A percentile compares a stretch with the other conserved stretches of the same genome.
Evolutionary conservation across 2,797 vertebrate genomes (phyloP).

Genomic region (Gallinago nigripennis): DNA sequence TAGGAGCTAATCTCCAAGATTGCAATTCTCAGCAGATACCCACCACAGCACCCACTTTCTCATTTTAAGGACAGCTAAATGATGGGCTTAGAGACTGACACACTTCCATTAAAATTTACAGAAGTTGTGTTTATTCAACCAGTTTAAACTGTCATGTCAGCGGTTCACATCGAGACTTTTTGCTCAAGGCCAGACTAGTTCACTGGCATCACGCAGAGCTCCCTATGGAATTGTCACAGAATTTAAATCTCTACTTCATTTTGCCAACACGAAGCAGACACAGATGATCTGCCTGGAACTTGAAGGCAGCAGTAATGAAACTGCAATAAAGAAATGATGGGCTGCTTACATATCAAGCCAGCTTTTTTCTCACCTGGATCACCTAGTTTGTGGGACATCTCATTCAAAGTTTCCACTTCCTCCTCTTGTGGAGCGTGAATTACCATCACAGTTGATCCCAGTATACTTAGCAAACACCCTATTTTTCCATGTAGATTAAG

Average conservation of each 20-base stretch:
- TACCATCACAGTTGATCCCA: constrained; percentile 98
- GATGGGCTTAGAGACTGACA: not conserved
- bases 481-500: constrained; percentile 97
- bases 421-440: constrained; percentile 97
- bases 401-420: constrained; percentile 90
- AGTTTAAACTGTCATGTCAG: not conserved
- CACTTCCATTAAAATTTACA: not conserved
- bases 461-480: constrained; percentile 93
- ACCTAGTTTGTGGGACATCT: constrained; percentile 91
- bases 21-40: not conserved
- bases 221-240: not conserved
- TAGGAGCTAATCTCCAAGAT: not conserved
- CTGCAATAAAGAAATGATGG: not conserved
- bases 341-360: not conserved
- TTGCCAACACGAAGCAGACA: not conserved
- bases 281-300: not conserved
- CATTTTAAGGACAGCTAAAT: not conserved
- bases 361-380: constrained; percentile 87
- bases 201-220: not conserved
- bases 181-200: not conserved
- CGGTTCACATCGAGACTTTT: not conserved
- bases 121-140: not conserved
- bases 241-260: not conserved
- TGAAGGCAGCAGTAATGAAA: not conserved
- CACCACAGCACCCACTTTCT: not conserved